phyloP scores from a whole-genome alignment of 2,888 invertebrate genomes.

The Platycheirus rosarum region DNA sequence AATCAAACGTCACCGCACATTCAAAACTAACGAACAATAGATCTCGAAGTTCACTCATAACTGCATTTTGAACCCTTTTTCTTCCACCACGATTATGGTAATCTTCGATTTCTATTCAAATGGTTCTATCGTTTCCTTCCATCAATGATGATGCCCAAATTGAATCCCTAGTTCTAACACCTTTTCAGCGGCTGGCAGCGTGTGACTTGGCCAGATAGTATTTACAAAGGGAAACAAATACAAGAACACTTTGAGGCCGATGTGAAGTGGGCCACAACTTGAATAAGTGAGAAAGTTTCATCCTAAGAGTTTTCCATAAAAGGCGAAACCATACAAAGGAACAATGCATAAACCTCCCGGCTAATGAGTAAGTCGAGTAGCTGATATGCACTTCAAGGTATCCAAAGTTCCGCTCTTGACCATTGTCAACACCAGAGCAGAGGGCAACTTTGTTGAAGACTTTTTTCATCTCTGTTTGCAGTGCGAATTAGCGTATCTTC shows the following conservation, averaged over 20 bases:
- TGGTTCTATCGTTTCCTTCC: conserved; percentile 17
- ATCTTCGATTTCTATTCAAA: conserved; percentile 13
- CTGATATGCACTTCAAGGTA: conserved; percentile 2
- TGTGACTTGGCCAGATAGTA: neutral
- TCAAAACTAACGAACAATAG: conserved; percentile 52
- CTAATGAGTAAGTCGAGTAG: conserved; percentile 35
- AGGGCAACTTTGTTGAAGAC: neutral
- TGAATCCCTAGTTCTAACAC: conserved; percentile 20
- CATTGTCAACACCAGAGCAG: conserved; percentile 14
- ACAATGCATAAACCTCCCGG: conserved; percentile 20
- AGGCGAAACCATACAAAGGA: conserved; percentile 4
- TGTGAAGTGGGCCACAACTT: conserved; percentile 18
- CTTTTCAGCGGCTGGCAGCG: neutral
- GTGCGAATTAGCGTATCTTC: conserved; percentile 55
- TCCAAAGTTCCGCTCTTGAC: neutral
- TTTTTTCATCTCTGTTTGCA: conserved; percentile 13
- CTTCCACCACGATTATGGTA: conserved; percentile 31
- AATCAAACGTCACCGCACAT: conserved; percentile 63
- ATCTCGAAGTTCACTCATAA: conserved; percentile 44
- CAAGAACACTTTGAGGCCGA: neutral
- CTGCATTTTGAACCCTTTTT: conserved; percentile 53
- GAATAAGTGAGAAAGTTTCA: conserved; percentile 15
- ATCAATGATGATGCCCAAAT: conserved; percentile 19
- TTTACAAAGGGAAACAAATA: conserved; percentile 4
- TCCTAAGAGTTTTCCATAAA: conserved; percentile 12